Conservation (phyloP, 2,113 vertebrate species). For the Ginglymostoma cirratum region DNA sequence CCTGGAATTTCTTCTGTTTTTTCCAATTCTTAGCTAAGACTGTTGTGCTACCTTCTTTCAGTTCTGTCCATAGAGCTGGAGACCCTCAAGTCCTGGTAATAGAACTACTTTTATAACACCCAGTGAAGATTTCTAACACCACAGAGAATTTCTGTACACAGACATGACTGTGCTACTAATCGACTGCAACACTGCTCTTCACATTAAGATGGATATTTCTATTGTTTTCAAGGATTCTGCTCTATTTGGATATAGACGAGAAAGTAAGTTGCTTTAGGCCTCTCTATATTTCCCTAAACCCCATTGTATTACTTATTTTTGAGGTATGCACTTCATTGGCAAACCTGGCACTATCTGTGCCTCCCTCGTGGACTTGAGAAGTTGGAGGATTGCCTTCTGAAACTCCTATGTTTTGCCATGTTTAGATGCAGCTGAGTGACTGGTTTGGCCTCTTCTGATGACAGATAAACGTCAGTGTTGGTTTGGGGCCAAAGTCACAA, state of each 20-base stretch:
- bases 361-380: neutral
- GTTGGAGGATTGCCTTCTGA: neutral
- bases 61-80: neutral
- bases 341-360: neutral
- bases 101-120: neutral
- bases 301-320: neutral
- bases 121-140: neutral
- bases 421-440: neutral
- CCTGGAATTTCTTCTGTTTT: neutral
- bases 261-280: neutral
- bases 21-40: neutral
- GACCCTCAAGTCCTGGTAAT: neutral
- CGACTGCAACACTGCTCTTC: neutral
- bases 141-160: neutral
- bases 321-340: neutral
- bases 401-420: neutral
- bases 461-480: neutral
- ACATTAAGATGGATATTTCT: neutral
- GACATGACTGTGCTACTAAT: neutral
- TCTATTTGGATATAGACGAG: neutral
- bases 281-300: neutral
- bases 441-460: neutral
- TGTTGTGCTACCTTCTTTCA: neutral
- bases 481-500: neutral
- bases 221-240: neutral